phyloP scores from a whole-genome alignment of 1,140 invertebrate species.

The Samia ricini region DNA sequence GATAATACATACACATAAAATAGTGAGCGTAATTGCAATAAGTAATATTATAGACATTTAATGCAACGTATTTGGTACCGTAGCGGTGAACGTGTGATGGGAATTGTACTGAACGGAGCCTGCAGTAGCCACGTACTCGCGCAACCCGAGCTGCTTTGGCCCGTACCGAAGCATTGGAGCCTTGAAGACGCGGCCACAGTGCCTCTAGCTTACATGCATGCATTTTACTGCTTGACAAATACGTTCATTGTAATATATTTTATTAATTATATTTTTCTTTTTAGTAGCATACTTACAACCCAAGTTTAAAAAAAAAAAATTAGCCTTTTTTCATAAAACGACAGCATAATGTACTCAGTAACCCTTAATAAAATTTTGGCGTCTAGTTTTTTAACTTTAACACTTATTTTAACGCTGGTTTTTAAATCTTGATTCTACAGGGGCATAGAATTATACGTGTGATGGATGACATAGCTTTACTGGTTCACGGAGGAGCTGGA shows the following conservation, averaged over 20 bases:
- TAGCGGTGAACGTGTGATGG: slow-evolving; percentile 47
- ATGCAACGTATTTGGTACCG: neutral
- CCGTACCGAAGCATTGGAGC: slow-evolving; percentile 84
- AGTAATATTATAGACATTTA: neutral
- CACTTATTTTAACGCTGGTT: neutral
- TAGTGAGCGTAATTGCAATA: too few relatives aligned
- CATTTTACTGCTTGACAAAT: slow-evolving; percentile 75
- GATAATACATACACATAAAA: too few relatives aligned
- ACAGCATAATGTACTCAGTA: too few relatives aligned
- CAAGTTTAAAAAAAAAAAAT: too few relatives aligned
- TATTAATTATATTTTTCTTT: slow-evolving; percentile 48
- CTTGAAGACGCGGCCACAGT: too few relatives aligned
- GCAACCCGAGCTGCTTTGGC: slow-evolving; percentile 80
- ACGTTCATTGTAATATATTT: neutral
- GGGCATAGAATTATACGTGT: too few relatives aligned
- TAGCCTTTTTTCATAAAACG: too few relatives aligned
- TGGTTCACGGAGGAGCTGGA: slow-evolving; percentile 85
- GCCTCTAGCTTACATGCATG: slow-evolving; percentile 38
- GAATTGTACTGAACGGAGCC: slow-evolving; percentile 31
- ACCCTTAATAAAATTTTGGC: too few relatives aligned
- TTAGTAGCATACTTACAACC: too few relatives aligned
- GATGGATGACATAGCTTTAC: too few relatives aligned
- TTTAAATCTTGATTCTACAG: too few relatives aligned
- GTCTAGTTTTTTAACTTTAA: too few relatives aligned
- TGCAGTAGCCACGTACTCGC: slow-evolving; percentile 45